phyloP scores from a whole-genome alignment of 2,888 invertebrate species.

The Ochropacha duplaris region DNA sequence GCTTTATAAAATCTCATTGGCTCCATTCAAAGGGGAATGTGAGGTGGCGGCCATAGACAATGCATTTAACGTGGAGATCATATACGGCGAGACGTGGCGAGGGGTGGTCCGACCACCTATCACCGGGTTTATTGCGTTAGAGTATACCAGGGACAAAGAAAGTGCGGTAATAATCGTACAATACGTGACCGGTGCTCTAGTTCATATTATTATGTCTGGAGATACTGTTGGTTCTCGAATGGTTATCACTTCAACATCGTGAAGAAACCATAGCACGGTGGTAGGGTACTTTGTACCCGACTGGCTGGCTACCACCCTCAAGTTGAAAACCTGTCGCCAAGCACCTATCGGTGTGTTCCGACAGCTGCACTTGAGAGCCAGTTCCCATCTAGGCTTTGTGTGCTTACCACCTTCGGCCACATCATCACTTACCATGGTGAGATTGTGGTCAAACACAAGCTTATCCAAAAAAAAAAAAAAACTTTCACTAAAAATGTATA shows the following conservation, averaged over 20 bases:
- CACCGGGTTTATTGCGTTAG: slow-evolving; percentile 5
- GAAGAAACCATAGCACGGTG: too few relatives aligned
- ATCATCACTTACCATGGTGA: too few relatives aligned
- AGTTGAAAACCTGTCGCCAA: too few relatives aligned
- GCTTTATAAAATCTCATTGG: not conserved
- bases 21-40: not conserved
- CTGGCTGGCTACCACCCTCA: too few relatives aligned
- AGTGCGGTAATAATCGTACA: slow-evolving; percentile 5
- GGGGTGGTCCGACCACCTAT: not conserved
- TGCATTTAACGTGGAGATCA: slow-evolving; percentile 3
- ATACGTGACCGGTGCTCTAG: slow-evolving; percentile 4
- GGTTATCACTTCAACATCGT: not conserved
- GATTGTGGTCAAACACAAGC: too few relatives aligned
- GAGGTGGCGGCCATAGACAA: not conserved
- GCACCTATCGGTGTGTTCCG: too few relatives aligned
- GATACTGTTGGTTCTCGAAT: not conserved
- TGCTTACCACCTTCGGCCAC: too few relatives aligned
- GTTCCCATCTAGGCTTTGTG: too few relatives aligned
- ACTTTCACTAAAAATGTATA: too few relatives aligned
- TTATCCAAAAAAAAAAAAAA: too few relatives aligned
- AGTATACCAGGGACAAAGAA: slow-evolving; percentile 3
- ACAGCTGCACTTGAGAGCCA: too few relatives aligned
- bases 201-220: not conserved
- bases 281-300: too few relatives aligned
- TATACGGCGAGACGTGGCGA: not conserved